Base-by-base conservation (phyloP, 2,797 vertebrate genomes). In the Danionella dracula region DNA sequence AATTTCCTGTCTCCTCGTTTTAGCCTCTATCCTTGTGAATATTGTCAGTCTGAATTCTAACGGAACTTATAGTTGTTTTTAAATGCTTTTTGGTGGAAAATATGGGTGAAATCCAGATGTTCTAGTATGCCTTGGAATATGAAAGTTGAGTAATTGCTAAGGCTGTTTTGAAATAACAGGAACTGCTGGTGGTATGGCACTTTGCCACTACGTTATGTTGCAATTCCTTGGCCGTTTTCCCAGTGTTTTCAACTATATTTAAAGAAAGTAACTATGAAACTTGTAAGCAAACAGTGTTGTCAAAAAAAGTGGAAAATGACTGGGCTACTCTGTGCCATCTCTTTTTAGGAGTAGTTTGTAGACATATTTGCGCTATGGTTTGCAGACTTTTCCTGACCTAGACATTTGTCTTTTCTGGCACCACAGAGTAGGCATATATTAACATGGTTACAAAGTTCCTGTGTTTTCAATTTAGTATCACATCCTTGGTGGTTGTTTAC, bases 241-340 rank as follows among this genome's bases (percentile, higher is more conserved):
- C 53, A 66, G 64, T 66, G 64, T 66, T 57, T 66, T 58, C 44
- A 21, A 49, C 35, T 66, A 58, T 31, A 48, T 66, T 57, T 66
- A 58, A 55, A 44, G 29, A 57, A 8, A 57, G 41, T 21, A 56
- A 56, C 64, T 58, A 49, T 57, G 53, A 13, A 40, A 66, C 34
- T 32, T 40, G 23, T 15, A 49, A 23, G 34, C 53, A 56, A 55
- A 64, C 40, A 38, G 32, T 48, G 51, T 20, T 11, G 31, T n/a
- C 5, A 38, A 57, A 66, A 50, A 51, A 32, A 1, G 10, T 20
- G 23, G 4, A 10, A 20, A 66, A 57, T 9, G 31, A 66, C 12
- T 66, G 9, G 42, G 21, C 21, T 40, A 16, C 31, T 66, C 9
- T 66, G 34, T 49, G 54, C 53, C 64, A 57, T 42, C 34, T 66